Percentiles rank a stretch among this genome's conserved stretches.
These are phyloP conservation scores for Pardalotus punctatus DNA, from an alignment of 2,113 vertebrate genomes.

Conservation along the genomic window DNA sequence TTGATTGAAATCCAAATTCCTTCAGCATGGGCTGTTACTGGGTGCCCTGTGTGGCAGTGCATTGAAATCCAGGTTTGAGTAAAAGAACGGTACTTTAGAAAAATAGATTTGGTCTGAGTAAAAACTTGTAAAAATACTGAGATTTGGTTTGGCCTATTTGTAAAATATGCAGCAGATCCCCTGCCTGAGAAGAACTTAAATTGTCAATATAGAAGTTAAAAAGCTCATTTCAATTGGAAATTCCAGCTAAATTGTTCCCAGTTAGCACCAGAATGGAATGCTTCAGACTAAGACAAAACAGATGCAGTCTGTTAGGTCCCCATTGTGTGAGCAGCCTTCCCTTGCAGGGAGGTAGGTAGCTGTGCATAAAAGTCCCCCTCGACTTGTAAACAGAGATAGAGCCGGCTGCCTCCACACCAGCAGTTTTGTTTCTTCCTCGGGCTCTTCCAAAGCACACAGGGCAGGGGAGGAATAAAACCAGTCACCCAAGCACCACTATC, in stretches of 20 bases:
- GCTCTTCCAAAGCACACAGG: neutral
- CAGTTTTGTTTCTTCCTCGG: neutral
- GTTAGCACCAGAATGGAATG: slow-evolving; percentile 68
- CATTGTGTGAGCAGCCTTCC: slow-evolving; percentile 32
- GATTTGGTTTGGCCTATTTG: neutral
- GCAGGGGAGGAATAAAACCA: neutral
- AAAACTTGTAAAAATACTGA: slow-evolving; percentile 4
- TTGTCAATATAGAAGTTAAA: slow-evolving; percentile 29
- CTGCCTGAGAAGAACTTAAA: slow-evolving; percentile 41
- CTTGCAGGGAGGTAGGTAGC: slow-evolving; percentile 58
- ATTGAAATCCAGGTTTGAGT: neutral
- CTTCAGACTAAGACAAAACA: slow-evolving; percentile 66
- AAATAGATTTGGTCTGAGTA: neutral
- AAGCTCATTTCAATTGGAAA: slow-evolving; percentile 62
- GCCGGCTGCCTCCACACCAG: neutral
- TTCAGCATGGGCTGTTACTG: neutral
- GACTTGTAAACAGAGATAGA: slow-evolving; percentile 38
- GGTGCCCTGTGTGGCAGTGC: neutral
- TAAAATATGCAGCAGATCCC: slow-evolving; percentile 24
- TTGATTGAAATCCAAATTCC: neutral
- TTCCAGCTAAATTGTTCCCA: slow-evolving; percentile 68
- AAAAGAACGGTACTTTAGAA: neutral
- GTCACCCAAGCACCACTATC: neutral
- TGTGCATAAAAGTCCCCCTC: neutral
- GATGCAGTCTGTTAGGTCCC: slow-evolving; percentile 57